These are phyloP conservation scores for Bacillus rossius DNA, from an alignment of 1,140 invertebrate species.

Conservation along the genomic window DNA sequence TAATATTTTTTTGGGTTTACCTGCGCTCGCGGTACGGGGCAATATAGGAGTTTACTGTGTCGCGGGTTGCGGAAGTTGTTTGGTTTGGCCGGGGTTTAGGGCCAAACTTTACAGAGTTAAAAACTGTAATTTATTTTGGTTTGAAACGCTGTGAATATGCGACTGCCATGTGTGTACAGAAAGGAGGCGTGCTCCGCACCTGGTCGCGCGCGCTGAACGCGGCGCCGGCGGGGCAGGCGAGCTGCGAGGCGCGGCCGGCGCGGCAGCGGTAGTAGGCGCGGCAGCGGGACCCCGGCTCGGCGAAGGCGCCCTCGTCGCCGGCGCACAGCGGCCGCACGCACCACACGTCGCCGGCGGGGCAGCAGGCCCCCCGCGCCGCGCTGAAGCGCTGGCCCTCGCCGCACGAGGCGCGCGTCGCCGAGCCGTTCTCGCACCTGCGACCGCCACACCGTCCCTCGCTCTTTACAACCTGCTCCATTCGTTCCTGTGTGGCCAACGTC, in stretches of 20 bases:
- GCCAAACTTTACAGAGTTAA: no score
- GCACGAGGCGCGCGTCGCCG: not conserved
- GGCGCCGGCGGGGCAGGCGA: slow-evolving; percentile 22
- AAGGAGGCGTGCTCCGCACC: no score
- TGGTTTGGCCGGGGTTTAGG: no score
- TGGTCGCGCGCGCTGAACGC: slow-evolving; percentile 30
- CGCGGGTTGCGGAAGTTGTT: no score
- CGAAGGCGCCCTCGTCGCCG: not conserved
- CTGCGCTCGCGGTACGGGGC: no score
- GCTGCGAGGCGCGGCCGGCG: slow-evolving; percentile 16
- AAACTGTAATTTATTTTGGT: no score
- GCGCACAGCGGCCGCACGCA: slow-evolving; percentile 1
- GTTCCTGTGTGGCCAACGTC: no score
- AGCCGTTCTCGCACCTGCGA: not conserved
- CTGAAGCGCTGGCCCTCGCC: not conserved
- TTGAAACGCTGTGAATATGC: no score
- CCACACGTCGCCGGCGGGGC: not conserved
- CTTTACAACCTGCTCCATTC: not conserved
- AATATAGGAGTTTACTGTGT: no score
- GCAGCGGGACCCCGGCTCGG: slow-evolving; percentile 24
- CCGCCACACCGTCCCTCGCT: not conserved
- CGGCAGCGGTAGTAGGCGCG: slow-evolving; percentile 28
- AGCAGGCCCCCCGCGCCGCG: not conserved
- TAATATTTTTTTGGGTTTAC: no score
- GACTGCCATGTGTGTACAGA: no score